Evolutionary conservation across 2,797 vertebrate species (phyloP).

Genomic region (Eidolon dupreanum): DNA sequence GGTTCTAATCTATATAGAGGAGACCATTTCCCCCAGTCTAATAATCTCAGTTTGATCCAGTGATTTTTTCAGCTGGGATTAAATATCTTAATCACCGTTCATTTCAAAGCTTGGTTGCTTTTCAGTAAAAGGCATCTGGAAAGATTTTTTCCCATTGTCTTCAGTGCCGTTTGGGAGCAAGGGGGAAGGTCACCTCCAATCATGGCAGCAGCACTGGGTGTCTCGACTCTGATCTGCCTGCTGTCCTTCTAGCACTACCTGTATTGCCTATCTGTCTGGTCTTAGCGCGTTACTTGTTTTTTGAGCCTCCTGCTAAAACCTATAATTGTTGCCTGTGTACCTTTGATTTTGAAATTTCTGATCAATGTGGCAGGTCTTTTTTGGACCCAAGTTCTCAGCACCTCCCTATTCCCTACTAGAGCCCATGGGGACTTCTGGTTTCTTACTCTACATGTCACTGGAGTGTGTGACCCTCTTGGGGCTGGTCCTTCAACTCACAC

Average conservation of each 20-base stretch:
- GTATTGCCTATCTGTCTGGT: neutral
- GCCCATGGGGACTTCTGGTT: neutral
- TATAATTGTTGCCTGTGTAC: neutral
- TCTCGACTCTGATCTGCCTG: neutral
- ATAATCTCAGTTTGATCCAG: neutral
- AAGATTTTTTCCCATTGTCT: neutral
- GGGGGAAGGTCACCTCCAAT: neutral
- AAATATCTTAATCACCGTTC: neutral
- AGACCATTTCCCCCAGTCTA: neutral
- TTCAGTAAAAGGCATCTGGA: neutral
- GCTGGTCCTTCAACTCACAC: neutral
- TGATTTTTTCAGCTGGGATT: constrained; percentile 14
- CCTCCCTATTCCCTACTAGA: neutral
- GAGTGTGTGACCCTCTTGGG: neutral
- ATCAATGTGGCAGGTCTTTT: neutral
- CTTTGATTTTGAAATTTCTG: neutral
- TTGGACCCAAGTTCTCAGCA: neutral
- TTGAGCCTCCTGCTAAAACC: neutral
- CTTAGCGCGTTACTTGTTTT: neutral
- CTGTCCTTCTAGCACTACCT: neutral
- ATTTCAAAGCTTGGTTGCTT: neutral
- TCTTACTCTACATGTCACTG: neutral
- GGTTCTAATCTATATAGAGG: neutral
- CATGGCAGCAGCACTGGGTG: rapidly evolving
- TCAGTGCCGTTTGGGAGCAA: neutral